Evolutionary conservation across 2,113 vertebrate genomes (phyloP), one percentile per base, ranked within the genome.

Genomic region (Litocranius walleri): DNA sequence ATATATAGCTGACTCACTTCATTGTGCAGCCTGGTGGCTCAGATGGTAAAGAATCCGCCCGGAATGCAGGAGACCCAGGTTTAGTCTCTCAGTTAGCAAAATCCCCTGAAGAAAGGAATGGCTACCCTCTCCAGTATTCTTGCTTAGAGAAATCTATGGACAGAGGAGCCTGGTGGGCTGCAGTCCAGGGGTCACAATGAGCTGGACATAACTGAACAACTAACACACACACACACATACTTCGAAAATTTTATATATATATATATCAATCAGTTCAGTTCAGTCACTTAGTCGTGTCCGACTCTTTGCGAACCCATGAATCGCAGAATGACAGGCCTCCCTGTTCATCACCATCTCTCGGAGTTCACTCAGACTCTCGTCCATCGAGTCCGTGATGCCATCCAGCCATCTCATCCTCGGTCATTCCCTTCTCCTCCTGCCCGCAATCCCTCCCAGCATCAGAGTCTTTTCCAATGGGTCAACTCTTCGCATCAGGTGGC

Each of bases 111-210:
- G 40, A 27, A 77, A 43, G 6, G 2, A 77, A 77, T 77, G 3
- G 36, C 21, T 77, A 77, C 40, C 36, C 23, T 14, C 36, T 43
- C 36, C 23, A 27, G 40, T 27, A 77, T 43, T 43, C 40, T 27
- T 43, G 71, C 36, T 6, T 77, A 23, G 71, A 77, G 12, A 43
- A 43, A 43, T 27, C 71, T 43, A 43, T 77, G 12, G 40, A 77
- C 23, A 77, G 71, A 43, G 23, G 40, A 77, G 12, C 1, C 36
- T 77, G 36, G 36, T 0, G 0, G 12, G 71, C 36, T 43, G 0
- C 21, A 77, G 71, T 77, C 71, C 23, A 77, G 7, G 23, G 23
- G 23, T 43, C 36, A 77, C 12, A 77, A 71, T 43, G 1, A 43
- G 36, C 23, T 3, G 3, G 36, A 43, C 21, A 77, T 2, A 43